Conservation (phyloP, 2,888 invertebrate genomes). For the Drosophila kokeensis region DNA sequence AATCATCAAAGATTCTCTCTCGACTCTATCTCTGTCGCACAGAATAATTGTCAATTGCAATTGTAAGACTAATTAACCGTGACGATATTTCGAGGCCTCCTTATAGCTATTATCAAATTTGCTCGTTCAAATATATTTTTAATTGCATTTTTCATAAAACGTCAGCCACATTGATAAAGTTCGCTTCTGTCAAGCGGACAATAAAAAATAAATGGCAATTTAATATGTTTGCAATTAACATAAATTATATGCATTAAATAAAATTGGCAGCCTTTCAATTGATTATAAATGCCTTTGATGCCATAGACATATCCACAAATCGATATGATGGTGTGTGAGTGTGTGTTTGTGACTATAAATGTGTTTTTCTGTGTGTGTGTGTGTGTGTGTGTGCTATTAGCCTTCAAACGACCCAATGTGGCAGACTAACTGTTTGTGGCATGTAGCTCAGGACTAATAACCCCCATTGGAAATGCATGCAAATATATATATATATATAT, state of each 20-base stretch:
- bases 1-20: neutral
- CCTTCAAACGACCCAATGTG: neutral
- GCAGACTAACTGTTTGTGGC: constrained; percentile 5
- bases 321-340: constrained; percentile 7
- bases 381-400: neutral
- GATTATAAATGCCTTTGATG: constrained; percentile 70
- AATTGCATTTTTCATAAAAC: constrained; percentile 35
- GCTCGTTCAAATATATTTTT: constrained; percentile 43
- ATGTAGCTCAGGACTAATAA: constrained; percentile 17
- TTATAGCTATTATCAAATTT: constrained; percentile 8
- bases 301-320: constrained; percentile 20
- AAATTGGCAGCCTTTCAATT: constrained; percentile 70
- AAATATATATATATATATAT: constrained; percentile 27
- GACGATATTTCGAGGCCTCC: neutral
- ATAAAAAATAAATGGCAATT: constrained; percentile 48
- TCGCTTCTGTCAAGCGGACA: neutral
- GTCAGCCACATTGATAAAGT: constrained; percentile 7
- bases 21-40: too few species aligned
- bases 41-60: constrained; percentile 1
- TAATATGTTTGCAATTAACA: constrained; percentile 73
- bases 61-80: constrained; percentile 11
- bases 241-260: constrained; percentile 70
- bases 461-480: constrained; percentile 45
- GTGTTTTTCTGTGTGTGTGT: neutral
- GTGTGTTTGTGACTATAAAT: neutral